Evolutionary conservation across 2,113 vertebrate species (phyloP).

Genomic region (Cnemophilus loriae): DNA sequence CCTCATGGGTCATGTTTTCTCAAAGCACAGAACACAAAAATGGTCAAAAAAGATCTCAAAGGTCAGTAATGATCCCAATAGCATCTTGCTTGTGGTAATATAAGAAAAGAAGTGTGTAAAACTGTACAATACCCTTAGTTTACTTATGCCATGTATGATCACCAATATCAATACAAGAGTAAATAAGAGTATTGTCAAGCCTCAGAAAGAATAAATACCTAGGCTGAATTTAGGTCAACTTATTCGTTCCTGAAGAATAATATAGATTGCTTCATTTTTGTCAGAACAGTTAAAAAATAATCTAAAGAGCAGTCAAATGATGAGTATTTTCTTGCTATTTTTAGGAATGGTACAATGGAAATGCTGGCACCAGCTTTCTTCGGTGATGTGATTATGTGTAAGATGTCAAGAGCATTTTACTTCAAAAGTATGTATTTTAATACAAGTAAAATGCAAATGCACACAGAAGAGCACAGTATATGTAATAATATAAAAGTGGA

Average conservation of each 20-base stretch:
- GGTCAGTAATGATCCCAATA: neutral
- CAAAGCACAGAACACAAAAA: neutral
- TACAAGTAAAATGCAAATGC: constrained; percentile 31
- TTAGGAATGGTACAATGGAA: neutral
- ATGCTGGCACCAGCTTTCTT: neutral
- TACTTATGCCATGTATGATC: neutral
- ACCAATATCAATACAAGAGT: neutral
- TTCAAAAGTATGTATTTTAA: neutral
- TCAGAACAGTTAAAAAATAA: neutral
- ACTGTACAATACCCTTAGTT: neutral
- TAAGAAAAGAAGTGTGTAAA: neutral
- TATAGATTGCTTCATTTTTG: neutral
- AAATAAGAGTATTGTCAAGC: neutral
- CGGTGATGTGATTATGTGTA: neutral
- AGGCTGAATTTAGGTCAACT: neutral
- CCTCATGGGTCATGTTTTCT: neutral
- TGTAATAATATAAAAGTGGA: neutral
- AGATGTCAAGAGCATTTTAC: constrained; percentile 34
- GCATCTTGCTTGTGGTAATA: neutral
- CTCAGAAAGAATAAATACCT: neutral
- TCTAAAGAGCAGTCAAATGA: neutral
- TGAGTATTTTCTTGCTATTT: constrained; percentile 3
- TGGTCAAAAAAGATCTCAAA: neutral
- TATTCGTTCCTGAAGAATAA: neutral
- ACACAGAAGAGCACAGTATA: neutral